phyloP scores from a whole-genome alignment of 2,888 invertebrate species.

The Bugula neritina region DNA sequence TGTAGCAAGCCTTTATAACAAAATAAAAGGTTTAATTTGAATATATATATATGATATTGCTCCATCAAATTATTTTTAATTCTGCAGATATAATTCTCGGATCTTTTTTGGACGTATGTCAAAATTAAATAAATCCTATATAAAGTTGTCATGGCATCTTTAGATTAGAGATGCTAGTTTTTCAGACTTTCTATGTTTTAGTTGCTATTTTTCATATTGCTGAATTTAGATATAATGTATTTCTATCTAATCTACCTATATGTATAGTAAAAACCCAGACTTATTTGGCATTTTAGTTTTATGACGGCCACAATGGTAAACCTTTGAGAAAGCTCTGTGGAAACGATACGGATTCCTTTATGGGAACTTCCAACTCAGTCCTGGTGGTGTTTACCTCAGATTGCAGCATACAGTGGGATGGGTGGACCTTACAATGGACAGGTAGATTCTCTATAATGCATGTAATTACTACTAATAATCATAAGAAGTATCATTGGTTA shows the following conservation, averaged over 20 bases:
- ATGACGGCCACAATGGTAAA: neutral
- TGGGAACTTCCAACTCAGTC: neutral
- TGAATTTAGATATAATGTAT: no score
- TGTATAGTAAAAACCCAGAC: neutral
- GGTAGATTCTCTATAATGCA: neutral
- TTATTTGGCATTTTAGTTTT: neutral
- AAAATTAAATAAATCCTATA: no score
- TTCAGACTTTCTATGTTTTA: neutral
- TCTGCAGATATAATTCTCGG: no score
- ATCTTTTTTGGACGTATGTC: no score
- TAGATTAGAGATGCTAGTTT: no score
- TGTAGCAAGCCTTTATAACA: no score
- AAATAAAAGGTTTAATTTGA: no score
- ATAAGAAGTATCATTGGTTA: no score
- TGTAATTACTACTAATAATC: no score
- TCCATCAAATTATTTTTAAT: no score
- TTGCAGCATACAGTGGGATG: neutral
- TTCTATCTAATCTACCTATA: neutral
- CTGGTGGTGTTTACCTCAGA: neutral
- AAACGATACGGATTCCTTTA: neutral
- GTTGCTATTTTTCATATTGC: neutral
- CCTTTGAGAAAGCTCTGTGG: neutral
- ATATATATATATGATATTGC: no score
- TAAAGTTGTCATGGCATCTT: no score
- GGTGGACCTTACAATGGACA: neutral